A percentile compares a stretch with the other conserved stretches of the same genome.
phyloP scores from a whole-genome alignment of 2,113 vertebrate species.

The Corythaeola cristata region DNA sequence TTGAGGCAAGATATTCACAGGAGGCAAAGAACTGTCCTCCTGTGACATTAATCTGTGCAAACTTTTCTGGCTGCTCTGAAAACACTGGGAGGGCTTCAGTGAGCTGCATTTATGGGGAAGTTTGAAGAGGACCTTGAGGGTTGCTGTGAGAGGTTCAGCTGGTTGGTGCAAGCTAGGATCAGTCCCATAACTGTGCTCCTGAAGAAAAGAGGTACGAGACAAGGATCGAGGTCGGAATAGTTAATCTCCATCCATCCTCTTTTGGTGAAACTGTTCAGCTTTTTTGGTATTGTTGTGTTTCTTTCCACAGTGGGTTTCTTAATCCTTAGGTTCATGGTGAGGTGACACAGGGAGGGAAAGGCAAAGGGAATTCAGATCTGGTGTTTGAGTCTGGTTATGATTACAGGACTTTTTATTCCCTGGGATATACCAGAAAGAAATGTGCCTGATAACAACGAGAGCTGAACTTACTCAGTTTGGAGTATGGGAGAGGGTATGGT shows the following conservation, averaged over 20 bases:
- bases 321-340: neutral
- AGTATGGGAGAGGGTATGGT: neutral
- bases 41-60: neutral
- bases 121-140: neutral
- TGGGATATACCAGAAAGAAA: neutral
- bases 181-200: neutral
- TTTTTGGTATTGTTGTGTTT: neutral
- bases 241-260: neutral
- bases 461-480: neutral
- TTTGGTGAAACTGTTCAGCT: neutral
- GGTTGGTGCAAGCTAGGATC: neutral
- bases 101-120: neutral
- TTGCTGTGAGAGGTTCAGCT: neutral
- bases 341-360: neutral
- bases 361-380: neutral
- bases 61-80: neutral
- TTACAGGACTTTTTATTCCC: neutral
- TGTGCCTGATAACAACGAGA: fast-evolving
- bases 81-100: fast-evolving
- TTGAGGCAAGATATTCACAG: fast-evolving
- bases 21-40: neutral
- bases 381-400: neutral
- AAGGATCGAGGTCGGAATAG: neutral
- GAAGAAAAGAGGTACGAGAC: fast-evolving
- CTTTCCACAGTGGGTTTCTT: neutral